These are phyloP conservation scores for Ariopsis seemanni DNA, from an alignment of 2,113 vertebrate species.

Conservation along the genomic window DNA sequence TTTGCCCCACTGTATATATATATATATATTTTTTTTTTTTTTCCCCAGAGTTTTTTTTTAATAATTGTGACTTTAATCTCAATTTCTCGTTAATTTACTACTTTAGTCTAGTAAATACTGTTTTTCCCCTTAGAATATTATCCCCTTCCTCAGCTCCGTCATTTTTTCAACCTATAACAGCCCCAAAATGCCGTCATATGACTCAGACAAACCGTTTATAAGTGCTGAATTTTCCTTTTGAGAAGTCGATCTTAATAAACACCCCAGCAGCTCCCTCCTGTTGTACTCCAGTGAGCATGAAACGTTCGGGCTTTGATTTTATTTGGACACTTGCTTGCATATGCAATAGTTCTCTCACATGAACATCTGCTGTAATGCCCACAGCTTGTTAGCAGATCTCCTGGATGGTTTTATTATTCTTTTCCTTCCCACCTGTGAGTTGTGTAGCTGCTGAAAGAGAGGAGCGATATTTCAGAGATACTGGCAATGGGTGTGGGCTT, in stretches of 20 bases:
- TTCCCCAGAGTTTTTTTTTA: too few relatives aligned
- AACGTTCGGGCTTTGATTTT: constrained; percentile 58
- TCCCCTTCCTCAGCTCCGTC: too few relatives aligned
- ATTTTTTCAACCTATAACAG: too few relatives aligned
- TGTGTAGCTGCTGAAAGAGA: constrained; percentile 65
- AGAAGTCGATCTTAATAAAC: neutral
- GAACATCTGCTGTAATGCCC: constrained; percentile 61
- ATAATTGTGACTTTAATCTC: too few relatives aligned
- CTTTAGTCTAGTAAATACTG: too few relatives aligned
- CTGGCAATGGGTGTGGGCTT: constrained; percentile 54
- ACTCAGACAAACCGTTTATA: neutral
- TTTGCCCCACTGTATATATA: too few relatives aligned
- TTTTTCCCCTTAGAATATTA: too few relatives aligned
- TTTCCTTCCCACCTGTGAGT: constrained; percentile 56
- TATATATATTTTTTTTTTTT: too few relatives aligned
- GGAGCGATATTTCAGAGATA: constrained; percentile 59
- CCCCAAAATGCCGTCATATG: neutral
- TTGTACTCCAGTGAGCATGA: constrained; percentile 50
- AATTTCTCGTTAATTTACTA: too few relatives aligned
- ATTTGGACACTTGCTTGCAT: constrained; percentile 57
- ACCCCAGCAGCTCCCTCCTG: neutral
- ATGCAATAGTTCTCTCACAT: constrained; percentile 56
- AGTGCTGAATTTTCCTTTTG: neutral
- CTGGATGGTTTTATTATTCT: constrained; percentile 54
- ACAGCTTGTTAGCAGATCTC: constrained; percentile 24